Base-by-base conservation (phyloP, 2,888 invertebrate genomes). In the Uropetala carovei region DNA sequence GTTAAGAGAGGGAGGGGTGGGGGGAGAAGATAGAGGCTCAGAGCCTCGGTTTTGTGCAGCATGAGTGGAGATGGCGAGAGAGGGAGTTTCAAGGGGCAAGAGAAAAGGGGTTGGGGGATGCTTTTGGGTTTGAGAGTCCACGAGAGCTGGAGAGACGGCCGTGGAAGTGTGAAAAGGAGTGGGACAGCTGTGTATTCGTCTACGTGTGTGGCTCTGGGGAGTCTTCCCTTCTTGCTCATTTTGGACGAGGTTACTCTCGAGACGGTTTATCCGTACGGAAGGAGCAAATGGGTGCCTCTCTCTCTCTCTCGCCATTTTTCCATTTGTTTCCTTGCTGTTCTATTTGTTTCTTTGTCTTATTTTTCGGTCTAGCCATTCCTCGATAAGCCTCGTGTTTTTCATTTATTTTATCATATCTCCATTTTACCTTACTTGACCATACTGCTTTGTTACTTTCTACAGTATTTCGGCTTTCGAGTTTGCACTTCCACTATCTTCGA, bases 121-220 rank as follows among this genome's bases (percentile, higher is more conserved):
- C 43, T 3, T 43, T 43, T 43, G 43, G 43, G 43, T 1, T 43
- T n/a, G n/a, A 43, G 43, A 43, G 5, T 43, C 1, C 3, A 43
- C 43, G 43, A 43, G 43, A 43, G 5, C 43, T 43, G 43, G 43
- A 43, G 43, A 18, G 68, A 68, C 18, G 68, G n/a, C 18, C 18
- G 68, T 68, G 27, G 27, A 75, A 75, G 22, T 75, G 75, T 75
- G 75, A 75, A 75, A 75, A 75, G 27, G 75, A 75, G 22, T 75
- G 75, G 75, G 75, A 75, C n/a, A 75, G 75, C 75, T 22, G 22
- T 27, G 68, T 43, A 43, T 43, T 43, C 68, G 68, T 68, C 18
- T n/a, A 18, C 68, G 68, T 68, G 22, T 68, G 18, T 68, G 68
- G 43, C 43, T 43, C 43, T n/a, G 43, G 43, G 18, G 68, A 68